A percentile compares a stretch with the other conserved stretches of the same genome.
phyloP scores from a whole-genome alignment of 2,888 invertebrate species.

The Latheticus oryzae region DNA sequence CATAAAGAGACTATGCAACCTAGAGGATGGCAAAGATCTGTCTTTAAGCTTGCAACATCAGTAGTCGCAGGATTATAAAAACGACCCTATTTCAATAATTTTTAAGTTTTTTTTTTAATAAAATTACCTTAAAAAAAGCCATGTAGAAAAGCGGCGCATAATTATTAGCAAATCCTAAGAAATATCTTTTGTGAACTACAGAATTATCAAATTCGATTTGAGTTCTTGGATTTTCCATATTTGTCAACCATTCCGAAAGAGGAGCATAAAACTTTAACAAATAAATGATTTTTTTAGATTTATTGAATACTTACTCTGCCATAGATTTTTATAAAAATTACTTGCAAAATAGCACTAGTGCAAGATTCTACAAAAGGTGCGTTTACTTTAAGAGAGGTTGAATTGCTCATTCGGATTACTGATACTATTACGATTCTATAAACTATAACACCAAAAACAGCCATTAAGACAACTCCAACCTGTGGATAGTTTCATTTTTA shows the following conservation, averaged over 20 bases:
- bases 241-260: slow-evolving; percentile 57
- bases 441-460: slow-evolving; percentile 41
- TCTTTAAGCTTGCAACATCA: slow-evolving; percentile 45
- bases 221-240: slow-evolving; percentile 61
- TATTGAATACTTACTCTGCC: slow-evolving; percentile 53
- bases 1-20: slow-evolving; percentile 70
- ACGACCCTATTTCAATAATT: slow-evolving; percentile 53
- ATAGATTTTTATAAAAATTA: slow-evolving; percentile 53
- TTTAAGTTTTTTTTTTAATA: slow-evolving; percentile 52
- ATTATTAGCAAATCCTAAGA: slow-evolving; percentile 58
- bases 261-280: slow-evolving; percentile 55
- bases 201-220: slow-evolving; percentile 58
- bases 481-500: slow-evolving; percentile 57
- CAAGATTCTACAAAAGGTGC: slow-evolving; percentile 52
- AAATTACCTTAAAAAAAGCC: slow-evolving; percentile 60
- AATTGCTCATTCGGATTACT: slow-evolving; percentile 16
- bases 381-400: neutral
- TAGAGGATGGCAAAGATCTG: slow-evolving; percentile 65
- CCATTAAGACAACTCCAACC: slow-evolving; percentile 39
- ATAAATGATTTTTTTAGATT: slow-evolving; percentile 27
- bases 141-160: slow-evolving; percentile 59
- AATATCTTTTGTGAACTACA: slow-evolving; percentile 58
- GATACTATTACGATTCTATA: slow-evolving; percentile 38
- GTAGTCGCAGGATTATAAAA: slow-evolving; percentile 18
- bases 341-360: slow-evolving; percentile 43